These are phyloP conservation scores for Xenentodon cancila DNA, from an alignment of 2,797 vertebrate species.

Conservation along the genomic window DNA sequence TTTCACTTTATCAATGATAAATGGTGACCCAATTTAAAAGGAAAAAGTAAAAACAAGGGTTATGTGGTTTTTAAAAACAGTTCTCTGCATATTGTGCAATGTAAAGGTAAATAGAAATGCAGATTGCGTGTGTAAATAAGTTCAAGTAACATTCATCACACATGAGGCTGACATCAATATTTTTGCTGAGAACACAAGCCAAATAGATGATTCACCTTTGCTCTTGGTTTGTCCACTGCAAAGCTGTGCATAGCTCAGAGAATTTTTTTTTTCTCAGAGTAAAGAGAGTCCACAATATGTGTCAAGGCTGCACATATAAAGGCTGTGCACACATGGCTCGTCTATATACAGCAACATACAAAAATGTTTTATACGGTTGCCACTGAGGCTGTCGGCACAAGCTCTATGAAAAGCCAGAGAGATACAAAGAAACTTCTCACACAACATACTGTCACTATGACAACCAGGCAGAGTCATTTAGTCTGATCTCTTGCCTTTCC, in stretches of 20 bases:
- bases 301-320: constrained; percentile 36
- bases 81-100: constrained; percentile 20
- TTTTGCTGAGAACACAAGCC: constrained; percentile 26
- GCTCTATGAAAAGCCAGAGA: constrained; percentile 74
- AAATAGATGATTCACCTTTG: constrained; percentile 35
- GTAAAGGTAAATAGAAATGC: constrained; percentile 12
- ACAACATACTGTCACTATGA: constrained; percentile 85
- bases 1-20: constrained; percentile 38
- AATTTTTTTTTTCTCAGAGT: constrained; percentile 32
- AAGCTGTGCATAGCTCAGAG: constrained; percentile 9
- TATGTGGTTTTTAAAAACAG: constrained; percentile 11
- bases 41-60: constrained; percentile 20
- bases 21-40: constrained; percentile 37
- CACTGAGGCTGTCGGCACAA: constrained; percentile 68
- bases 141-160: constrained; percentile 4
- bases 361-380: constrained; percentile 57
- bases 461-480: constrained; percentile 84
- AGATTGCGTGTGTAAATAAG: constrained; percentile 14
- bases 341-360: constrained; percentile 52
- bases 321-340: constrained; percentile 25
- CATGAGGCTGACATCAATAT: constrained; percentile 10
- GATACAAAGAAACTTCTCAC: constrained; percentile 83
- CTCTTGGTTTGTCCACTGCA: constrained; percentile 14
- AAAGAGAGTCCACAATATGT: constrained; percentile 40
- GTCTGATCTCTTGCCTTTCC: constrained; percentile 82